These are phyloP conservation scores for Yponomeuta plumbellus DNA, from an alignment of 2,888 invertebrate genomes.

Conservation along the genomic window DNA sequence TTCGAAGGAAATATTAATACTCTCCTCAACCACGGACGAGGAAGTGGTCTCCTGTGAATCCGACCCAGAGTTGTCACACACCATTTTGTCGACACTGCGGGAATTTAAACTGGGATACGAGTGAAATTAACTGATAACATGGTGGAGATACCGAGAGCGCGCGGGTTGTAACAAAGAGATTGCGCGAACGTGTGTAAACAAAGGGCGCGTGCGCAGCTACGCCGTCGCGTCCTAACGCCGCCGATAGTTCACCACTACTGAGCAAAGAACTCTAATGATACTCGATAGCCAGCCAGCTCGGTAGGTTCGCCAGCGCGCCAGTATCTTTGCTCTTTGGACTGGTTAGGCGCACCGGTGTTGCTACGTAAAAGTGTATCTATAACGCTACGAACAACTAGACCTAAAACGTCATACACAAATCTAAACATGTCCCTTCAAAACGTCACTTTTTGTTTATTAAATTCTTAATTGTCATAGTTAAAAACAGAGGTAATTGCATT, in stretches of 20 bases:
- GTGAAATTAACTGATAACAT: conserved; percentile 12
- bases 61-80: conserved; percentile 46
- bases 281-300: not conserved
- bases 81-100: conserved; percentile 39
- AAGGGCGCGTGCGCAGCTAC: conserved; percentile 38
- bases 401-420: no score
- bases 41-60: conserved; percentile 61
- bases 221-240: conserved; percentile 6
- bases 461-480: no score
- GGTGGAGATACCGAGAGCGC: conserved; percentile 1
- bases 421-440: no score
- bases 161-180: conserved; percentile 41
- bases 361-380: not conserved
- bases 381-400: no score
- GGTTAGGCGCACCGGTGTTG: not conserved
- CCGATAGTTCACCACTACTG: not conserved
- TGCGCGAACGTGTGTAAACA: conserved; percentile 43
- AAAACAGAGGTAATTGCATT: no score
- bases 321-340: not conserved
- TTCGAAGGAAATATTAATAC: conserved; percentile 80
- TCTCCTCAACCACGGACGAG: conserved; percentile 56
- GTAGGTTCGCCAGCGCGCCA: no score
- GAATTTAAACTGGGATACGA: conserved; percentile 10
- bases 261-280: no score
- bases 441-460: no score